These are phyloP conservation scores for Hirundo rustica DNA, from an alignment of 2,797 vertebrate species.

Conservation along the genomic window DNA sequence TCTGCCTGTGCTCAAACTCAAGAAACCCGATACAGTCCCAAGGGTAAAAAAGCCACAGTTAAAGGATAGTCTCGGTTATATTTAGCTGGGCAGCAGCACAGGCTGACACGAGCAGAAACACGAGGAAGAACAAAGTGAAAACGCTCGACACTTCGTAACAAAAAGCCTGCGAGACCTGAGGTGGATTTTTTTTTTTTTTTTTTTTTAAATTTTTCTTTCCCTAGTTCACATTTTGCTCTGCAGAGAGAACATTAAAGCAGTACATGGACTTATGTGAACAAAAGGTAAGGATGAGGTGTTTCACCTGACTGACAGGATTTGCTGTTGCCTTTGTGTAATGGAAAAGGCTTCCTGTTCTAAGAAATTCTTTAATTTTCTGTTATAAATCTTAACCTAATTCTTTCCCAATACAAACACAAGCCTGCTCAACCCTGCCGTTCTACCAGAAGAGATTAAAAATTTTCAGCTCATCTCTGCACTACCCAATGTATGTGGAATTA, in stretches of 20 bases:
- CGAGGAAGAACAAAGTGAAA: slow-evolving; percentile 32
- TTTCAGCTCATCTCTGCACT: not conserved
- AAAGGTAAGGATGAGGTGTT: slow-evolving; percentile 13
- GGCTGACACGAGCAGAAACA: not conserved
- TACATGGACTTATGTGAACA: not conserved
- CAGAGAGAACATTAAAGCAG: slow-evolving; percentile 25
- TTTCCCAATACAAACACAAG: not conserved
- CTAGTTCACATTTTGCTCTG: not conserved
- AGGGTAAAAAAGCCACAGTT: not conserved
- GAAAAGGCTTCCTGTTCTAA: not conserved
- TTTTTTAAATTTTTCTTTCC: not conserved
- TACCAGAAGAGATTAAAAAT: not conserved
- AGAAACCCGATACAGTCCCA: slow-evolving; percentile 24
- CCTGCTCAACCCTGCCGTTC: not conserved
- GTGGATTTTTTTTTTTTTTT: not conserved
- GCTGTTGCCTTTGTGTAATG: not conserved
- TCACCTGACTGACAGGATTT: not conserved
- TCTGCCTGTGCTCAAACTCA: not conserved
- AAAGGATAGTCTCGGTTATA: slow-evolving; percentile 16
- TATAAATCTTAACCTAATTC: not conserved
- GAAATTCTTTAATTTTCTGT: not conserved
- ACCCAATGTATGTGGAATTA: not conserved
- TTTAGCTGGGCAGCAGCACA: slow-evolving; percentile 8
- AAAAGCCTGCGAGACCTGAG: not conserved
- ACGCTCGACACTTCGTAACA: not conserved